phyloP scores from a whole-genome alignment of 37 sponge, comb jelly and placozoan genomes.

The Agelas oroides region DNA sequence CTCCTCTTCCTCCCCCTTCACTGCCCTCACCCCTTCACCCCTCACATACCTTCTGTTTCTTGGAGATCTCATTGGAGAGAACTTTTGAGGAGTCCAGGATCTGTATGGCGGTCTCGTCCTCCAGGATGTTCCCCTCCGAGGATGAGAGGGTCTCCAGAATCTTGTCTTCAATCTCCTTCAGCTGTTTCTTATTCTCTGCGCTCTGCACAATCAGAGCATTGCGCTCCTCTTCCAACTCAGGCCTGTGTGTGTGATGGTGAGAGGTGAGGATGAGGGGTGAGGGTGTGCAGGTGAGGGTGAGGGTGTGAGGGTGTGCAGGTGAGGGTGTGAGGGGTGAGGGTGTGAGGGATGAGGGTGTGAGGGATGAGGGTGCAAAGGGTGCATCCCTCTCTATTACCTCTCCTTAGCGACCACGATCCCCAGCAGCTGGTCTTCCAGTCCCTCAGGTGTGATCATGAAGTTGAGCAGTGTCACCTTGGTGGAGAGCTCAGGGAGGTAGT shows the following conservation, averaged over 20 bases:
- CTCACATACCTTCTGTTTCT: conserved; percentile 84
- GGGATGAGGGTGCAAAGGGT: no score
- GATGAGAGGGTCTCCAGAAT: conserved; percentile 98
- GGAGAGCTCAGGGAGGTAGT: conserved; percentile 98
- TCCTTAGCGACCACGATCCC: conserved; percentile 99
- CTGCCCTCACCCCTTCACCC: no score
- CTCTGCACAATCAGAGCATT: conserved; percentile 95
- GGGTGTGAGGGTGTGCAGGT: no score
- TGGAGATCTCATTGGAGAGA: conserved; percentile 87
- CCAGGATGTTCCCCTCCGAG: conserved; percentile 98
- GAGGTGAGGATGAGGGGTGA: no score
- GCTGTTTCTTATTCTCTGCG: conserved; percentile 98
- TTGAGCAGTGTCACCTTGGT: conserved; percentile 97
- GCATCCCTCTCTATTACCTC: no score
- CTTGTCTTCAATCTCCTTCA: conserved; percentile 99
- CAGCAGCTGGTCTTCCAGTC: conserved; percentile 97
- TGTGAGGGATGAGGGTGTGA: neutral
- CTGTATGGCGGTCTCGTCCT: conserved; percentile 97
- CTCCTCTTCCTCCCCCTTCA: no score
- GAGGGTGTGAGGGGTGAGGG: neutral
- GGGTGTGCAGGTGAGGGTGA: no score
- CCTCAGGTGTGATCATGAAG: conserved; percentile 99
- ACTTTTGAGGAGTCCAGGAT: conserved; percentile 96
- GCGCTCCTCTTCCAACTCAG: conserved; percentile 98
- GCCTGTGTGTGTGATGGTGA: conserved; percentile 48